Base-by-base conservation (phyloP, 2,113 vertebrate genomes). In the Chaenogobius annularis region DNA sequence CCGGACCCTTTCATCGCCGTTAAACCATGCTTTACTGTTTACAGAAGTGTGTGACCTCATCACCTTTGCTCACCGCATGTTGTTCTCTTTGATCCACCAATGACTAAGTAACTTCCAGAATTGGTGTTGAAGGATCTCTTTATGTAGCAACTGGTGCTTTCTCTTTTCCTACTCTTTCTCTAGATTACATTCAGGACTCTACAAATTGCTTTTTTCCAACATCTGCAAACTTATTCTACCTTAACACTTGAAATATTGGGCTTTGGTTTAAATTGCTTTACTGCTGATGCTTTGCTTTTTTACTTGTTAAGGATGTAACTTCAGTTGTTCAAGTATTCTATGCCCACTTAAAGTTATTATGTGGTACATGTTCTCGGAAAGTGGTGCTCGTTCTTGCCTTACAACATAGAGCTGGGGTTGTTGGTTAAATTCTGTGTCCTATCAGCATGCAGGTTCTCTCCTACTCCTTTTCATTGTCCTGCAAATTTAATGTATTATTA, bases 1-100 rank as follows among this genome's bases (percentile, higher is more conserved):
- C 74, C 70, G n/a, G 75, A 85, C 85, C 84, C 84, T 80, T 82
- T 86, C 7, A 47, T 66, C 77, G 20, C 19, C 70, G 72, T 35
- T 70, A 66, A 73, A 79, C 43, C 50, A 40, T 50, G 40, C 15
- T 59, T 87, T 70, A 80, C 44, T 84, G 81, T 84, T 85, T 64
- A 72, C 70, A 61, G 26, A 61, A 35, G 58, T 61, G 58, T 52
- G 13, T 75, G 48, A 79, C 79, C 74, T 78, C 31, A 3, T 68
- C 69, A 75, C 64, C 22, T 72, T 15, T 20, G 66, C 69, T 23
- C 44, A 20, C 59, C 40, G 68, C 68, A 64, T 55, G 44, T 14
- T 40, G 50, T 46, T 77, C 52, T 59, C 66, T 72, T 64, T 78
- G 66, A 70, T 67, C 14, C 14, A 46, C 9, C 50, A 7, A 72